Evolutionary conservation across 2,113 vertebrate genomes (phyloP).

Genomic region (Poeciliopsis retropinna): DNA sequence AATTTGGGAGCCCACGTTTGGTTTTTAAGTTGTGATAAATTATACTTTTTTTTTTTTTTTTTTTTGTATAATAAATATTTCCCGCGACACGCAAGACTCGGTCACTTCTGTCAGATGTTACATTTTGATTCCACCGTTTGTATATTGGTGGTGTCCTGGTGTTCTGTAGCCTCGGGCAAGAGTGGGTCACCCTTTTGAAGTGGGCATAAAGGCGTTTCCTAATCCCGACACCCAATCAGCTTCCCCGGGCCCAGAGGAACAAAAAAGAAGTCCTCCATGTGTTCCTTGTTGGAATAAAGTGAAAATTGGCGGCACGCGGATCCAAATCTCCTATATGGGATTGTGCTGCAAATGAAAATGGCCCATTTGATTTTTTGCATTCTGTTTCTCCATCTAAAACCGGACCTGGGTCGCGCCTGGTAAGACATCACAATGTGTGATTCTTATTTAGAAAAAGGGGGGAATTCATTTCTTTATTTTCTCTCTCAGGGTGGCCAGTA

Average conservation of each 20-base stretch:
- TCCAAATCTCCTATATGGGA: slow-evolving; percentile 23
- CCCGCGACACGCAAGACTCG: slow-evolving; percentile 10
- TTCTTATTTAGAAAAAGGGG: background rate
- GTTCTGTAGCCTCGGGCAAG: slow-evolving; percentile 31
- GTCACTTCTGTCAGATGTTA: background rate
- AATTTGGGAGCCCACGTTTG: background rate
- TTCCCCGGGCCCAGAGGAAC: slow-evolving; percentile 47
- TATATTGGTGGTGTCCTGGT: slow-evolving; percentile 56
- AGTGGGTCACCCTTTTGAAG: slow-evolving; percentile 72
- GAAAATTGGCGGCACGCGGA: slow-evolving; percentile 38
- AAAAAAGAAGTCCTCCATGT: slow-evolving; percentile 81
- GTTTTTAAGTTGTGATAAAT: slow-evolving; percentile 20
- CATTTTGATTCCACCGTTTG: slow-evolving; percentile 20
- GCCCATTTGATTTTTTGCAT: slow-evolving; percentile 65
- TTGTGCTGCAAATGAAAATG: slow-evolving; percentile 47
- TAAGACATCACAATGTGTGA: slow-evolving; percentile 64
- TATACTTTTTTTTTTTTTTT: too few species aligned
- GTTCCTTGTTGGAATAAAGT: slow-evolving; percentile 79
- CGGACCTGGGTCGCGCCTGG: slow-evolving; percentile 82
- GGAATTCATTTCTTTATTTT: background rate
- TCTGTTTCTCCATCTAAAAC: slow-evolving; percentile 67
- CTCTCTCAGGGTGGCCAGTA: slow-evolving; percentile 89
- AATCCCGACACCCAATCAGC: slow-evolving; percentile 71
- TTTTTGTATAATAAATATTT: slow-evolving; percentile 66
- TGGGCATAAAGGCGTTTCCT: slow-evolving; percentile 79